Base-by-base conservation (phyloP, 2,888 invertebrate genomes). In the Sphecodes monilicornis region DNA sequence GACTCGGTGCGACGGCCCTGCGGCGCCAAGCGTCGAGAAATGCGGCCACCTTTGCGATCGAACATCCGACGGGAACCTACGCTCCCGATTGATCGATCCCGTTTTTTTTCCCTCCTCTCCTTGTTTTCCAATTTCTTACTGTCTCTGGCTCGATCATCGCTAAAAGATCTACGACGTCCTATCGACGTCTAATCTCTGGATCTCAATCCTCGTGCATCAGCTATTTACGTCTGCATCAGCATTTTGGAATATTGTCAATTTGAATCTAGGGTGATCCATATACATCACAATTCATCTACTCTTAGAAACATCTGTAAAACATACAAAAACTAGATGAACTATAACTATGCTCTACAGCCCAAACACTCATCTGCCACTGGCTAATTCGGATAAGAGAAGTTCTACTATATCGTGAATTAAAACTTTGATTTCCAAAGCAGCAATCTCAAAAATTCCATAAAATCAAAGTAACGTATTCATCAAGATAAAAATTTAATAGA, bases 1-100 rank as follows among this genome's bases (percentile, higher is more conserved):
- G 90, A 92, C 89, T 89, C 90, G 84, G 89, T 88, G 91, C 90
- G 93, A 90, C 91, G 92, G 90, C 91, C 91, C 90, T 89, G 88
- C 91, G 93, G 93, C 93, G 93, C 93, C 93, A 91, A 89, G 87
- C 90, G 86, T 41, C 87, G 86, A 89, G 92, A 92, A 71, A 92
- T 90, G 91, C 93, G 93, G 91, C 92, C 90, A 88, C 92, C 90
- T 91, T 88, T 86, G 89, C 87, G 87, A 90, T 85, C 75, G 82
- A 87, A 80, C 88, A 82, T 86, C 86, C 76, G 80, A 80, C 74
- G 64, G 77, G 82, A 78, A 84, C 78, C 13, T 69, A 76, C 80
- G 71, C 78, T 32, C 46, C 68, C 60, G 64, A 66, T 78, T 84
- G 81, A 87, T 87, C 81, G 76, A 82, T 86, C 74, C 60, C 78